Percentiles rank a stretch among this genome's conserved stretches.
These are phyloP conservation scores for Latrodectus hesperus DNA, from an alignment of 2,888 invertebrate genomes.

Conservation along the genomic window DNA sequence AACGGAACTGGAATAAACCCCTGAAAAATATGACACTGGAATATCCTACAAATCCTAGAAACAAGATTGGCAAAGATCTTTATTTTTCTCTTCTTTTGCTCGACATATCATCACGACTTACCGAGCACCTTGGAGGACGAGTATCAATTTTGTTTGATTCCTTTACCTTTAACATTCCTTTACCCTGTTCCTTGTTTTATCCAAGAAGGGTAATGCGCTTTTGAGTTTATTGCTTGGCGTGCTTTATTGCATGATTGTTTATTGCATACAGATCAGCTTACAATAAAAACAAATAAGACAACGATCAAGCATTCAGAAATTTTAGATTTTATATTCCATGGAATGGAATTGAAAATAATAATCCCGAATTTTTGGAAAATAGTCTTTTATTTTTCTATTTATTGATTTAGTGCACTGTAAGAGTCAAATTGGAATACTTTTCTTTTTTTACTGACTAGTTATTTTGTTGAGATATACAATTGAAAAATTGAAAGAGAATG, in stretches of 20 bases:
- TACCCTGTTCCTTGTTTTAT: background rate
- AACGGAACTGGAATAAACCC: slow-evolving; percentile 5
- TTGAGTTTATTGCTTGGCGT: slow-evolving; percentile 24
- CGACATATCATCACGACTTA: slow-evolving; percentile 29
- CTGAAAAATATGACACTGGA: slow-evolving; percentile 40
- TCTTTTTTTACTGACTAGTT: no score
- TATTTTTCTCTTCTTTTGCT: slow-evolving; percentile 9
- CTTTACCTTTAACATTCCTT: background rate
- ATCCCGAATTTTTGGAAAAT: no score
- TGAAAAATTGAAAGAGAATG: no score
- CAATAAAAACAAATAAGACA: background rate
- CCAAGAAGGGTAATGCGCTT: slow-evolving; percentile 29
- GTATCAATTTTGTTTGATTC: slow-evolving; percentile 48
- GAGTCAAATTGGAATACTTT: no score
- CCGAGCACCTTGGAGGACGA: slow-evolving; percentile 2
- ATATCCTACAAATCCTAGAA: slow-evolving; percentile 52
- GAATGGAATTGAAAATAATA: no score
- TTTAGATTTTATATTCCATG: background rate
- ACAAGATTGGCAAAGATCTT: slow-evolving; percentile 41
- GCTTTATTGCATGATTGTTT: slow-evolving; percentile 35
- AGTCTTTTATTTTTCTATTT: no score
- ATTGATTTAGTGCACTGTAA: no score
- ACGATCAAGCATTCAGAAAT: background rate
- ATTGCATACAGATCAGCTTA: slow-evolving; percentile 27
- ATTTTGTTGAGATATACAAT: no score